Percentiles rank a stretch among this genome's conserved stretches.
Conservation (phyloP, 2,113 vertebrate species). For the Chaetodon auriga region DNA sequence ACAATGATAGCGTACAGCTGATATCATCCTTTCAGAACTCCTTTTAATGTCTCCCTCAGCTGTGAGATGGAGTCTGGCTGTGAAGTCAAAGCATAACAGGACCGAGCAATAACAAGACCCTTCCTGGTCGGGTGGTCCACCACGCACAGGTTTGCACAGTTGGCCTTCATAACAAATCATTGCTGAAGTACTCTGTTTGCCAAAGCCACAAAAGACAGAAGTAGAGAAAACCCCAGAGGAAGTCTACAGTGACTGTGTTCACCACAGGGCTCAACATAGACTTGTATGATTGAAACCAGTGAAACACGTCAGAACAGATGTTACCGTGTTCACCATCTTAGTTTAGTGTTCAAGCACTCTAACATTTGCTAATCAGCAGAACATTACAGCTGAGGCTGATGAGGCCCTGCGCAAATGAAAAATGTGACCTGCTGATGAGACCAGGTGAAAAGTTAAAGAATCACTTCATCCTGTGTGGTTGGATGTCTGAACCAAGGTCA, state of each 20-base stretch:
- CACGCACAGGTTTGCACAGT: background rate
- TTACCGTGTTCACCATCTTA: background rate
- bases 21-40: background rate
- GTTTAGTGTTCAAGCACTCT: background rate
- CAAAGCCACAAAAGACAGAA: conserved; percentile 48
- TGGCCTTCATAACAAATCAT: background rate
- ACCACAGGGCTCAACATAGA: background rate
- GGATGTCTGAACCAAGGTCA: background rate
- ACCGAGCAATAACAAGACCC: background rate
- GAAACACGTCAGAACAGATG: background rate
- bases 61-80: background rate
- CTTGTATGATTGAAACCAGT: background rate
- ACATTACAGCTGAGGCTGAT: background rate
- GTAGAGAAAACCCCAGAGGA: conserved; percentile 17
- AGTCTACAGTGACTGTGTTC: background rate
- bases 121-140: too few relatives aligned
- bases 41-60: background rate
- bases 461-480: background rate
- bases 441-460: too few relatives aligned
- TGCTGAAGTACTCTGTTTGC: background rate
- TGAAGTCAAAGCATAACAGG: background rate
- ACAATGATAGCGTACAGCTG: background rate
- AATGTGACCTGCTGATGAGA: too few relatives aligned
- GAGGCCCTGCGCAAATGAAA: too few relatives aligned
- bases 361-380: background rate